These are phyloP conservation scores for Macrotus californicus DNA, from an alignment of 2,113 vertebrate species.

Conservation along the genomic window DNA sequence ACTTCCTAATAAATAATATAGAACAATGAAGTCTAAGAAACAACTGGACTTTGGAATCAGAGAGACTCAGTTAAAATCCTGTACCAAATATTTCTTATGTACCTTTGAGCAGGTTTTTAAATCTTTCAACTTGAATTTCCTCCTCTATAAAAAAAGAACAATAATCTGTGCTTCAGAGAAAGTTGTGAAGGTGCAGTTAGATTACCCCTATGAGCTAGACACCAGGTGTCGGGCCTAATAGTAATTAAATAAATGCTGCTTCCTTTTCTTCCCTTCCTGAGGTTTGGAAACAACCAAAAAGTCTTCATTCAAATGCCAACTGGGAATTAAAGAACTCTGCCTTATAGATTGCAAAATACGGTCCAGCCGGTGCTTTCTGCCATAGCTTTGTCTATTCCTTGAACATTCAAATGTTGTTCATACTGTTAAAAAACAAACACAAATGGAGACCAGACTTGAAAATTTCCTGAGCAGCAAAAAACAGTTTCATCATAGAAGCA, in stretches of 20 bases:
- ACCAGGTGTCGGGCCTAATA: background rate
- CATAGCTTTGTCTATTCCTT: background rate
- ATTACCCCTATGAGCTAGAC: background rate
- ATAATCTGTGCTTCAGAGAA: background rate
- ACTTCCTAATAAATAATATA: background rate
- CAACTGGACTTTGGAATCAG: background rate
- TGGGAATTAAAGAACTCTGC: background rate
- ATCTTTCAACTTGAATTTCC: background rate
- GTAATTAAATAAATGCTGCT: background rate
- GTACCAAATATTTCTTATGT: background rate
- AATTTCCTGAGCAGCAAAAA: background rate
- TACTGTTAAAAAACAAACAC: background rate
- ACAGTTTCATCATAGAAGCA: background rate
- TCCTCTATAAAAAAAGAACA: background rate
- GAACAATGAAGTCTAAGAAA: background rate
- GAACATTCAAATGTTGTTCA: background rate
- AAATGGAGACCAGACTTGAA: background rate
- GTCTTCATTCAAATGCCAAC: background rate
- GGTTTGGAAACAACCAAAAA: background rate
- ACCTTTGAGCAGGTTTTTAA: background rate
- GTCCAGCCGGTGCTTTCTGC: background rate
- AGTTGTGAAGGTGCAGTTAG: background rate
- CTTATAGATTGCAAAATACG: background rate
- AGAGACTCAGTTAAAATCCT: background rate
- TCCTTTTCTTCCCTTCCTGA: background rate